Base-by-base conservation (phyloP, 2,797 vertebrate species). In the Astyanax mexicanus region DNA sequence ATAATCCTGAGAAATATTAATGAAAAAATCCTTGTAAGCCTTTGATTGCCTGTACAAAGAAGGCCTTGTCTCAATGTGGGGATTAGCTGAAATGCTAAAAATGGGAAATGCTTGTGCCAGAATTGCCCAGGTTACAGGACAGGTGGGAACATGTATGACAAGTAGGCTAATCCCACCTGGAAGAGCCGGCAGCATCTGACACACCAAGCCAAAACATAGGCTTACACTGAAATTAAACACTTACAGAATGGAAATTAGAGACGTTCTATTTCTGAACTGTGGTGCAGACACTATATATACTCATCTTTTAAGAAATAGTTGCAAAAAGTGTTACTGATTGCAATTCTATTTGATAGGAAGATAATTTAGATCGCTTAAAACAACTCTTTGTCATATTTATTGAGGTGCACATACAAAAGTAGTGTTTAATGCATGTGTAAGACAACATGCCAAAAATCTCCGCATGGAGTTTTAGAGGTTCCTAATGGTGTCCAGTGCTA, bases 91-190 rank as follows among this genome's bases (percentile, higher is more conserved):
- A 71, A 73, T 77, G 27, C 61, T 79, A 69, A 75, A 60, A 81
- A 74, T 66, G 51, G 70, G 49, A 74, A 80, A 69, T 32, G 15
- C 51, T 55, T 52, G 51, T 81, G 79, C 11, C 40, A 21, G 77
- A 68, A 72, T 44, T 74, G 29, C 45, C 47, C 19, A 29, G 47
- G 68, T 75, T 67, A 58, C 55, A 71, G 75, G 65, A 71, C 77
- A 75, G 74, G 79, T 55, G 60, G 65, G 68, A 79, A 72, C 80
- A 81, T 66, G 80, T 35, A 81, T 80, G 75, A 78, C 64, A 75
- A 75, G 69, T 73, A 68, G 69, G 42, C 32, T 69, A 69, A 78
- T 83, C 52, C 76, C 29, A 69, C 58, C 65, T 74, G 52, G 1
- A 13, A 73, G 45, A 17, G 32, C 60, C 44, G 76, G 13, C 32